These are phyloP conservation scores for Dicyrtomina minuta DNA, from an alignment of 2,888 invertebrate species.

Conservation along the genomic window DNA sequence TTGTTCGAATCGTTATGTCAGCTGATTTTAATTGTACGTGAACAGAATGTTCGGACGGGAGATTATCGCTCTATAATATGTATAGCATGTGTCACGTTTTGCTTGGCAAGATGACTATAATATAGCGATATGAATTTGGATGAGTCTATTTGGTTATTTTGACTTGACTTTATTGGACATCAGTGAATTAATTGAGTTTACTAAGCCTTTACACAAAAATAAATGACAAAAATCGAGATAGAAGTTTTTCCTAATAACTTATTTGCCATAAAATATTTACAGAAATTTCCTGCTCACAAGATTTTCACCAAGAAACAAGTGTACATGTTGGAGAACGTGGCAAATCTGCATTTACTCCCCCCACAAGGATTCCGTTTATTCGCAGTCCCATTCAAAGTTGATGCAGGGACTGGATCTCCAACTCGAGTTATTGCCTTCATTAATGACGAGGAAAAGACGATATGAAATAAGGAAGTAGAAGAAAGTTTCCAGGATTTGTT, in stretches of 20 bases:
- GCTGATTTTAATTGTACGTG: too few relatives aligned
- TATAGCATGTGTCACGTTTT: too few relatives aligned
- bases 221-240: not conserved
- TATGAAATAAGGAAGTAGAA: not conserved
- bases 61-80: too few relatives aligned
- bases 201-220: not conserved
- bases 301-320: constrained; percentile 21
- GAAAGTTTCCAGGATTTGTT: not conserved
- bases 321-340: constrained; percentile 40
- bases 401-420: constrained; percentile 38
- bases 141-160: too few relatives aligned
- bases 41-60: too few relatives aligned
- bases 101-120: too few relatives aligned
- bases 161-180: too few relatives aligned
- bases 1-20: not conserved
- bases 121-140: too few relatives aligned
- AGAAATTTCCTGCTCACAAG: constrained; percentile 35
- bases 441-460: not conserved
- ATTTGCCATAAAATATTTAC: not conserved
- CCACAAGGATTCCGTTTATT: constrained; percentile 31
- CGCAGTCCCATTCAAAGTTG: constrained; percentile 40
- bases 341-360: constrained; percentile 38
- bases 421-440: constrained; percentile 29
- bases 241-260: not conserved
- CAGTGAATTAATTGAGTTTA: not conserved